Conservation (phyloP, 1,140 invertebrate genomes). For the Zaprionus capensis region DNA sequence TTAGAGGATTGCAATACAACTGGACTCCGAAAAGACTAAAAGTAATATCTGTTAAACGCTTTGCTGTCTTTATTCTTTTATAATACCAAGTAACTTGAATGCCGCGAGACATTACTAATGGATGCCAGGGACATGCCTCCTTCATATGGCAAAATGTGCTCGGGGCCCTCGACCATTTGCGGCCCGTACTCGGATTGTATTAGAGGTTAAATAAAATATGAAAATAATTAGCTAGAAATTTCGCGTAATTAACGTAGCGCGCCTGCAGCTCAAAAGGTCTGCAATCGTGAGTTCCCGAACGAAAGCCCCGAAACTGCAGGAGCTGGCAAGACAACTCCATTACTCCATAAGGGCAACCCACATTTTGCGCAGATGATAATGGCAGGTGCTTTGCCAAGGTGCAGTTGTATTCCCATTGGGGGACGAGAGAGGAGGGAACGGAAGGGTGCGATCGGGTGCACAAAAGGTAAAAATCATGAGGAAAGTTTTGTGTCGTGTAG, state of each 20-base stretch:
- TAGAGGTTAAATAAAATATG: conserved; percentile 49
- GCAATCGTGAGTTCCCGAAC: not conserved
- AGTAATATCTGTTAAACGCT: not conserved
- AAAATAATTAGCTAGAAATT: conserved; percentile 63
- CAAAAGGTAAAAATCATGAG: conserved; percentile 52
- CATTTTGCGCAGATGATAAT: conserved; percentile 50
- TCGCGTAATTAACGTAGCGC: conserved; percentile 50
- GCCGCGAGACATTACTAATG: conserved; percentile 17
- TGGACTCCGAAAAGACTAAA: not conserved
- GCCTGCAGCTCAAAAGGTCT: conserved; percentile 40
- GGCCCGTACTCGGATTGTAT: conserved; percentile 14
- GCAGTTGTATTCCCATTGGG: conserved; percentile 27
- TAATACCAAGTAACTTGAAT: conserved; percentile 14
- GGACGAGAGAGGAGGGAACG: conserved; percentile 11
- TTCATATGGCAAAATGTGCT: conserved; percentile 7
- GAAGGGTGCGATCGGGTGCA: conserved; percentile 12
- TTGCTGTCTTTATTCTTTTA: conserved; percentile 12
- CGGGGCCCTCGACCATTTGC: not conserved
- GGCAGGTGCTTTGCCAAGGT: conserved; percentile 55
- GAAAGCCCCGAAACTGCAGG: conserved; percentile 19
- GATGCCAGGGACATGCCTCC: conserved; percentile 28
- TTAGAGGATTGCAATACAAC: not conserved
- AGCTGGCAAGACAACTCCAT: conserved; percentile 65
- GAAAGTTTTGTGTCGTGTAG: conserved; percentile 51
- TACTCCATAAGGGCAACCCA: conserved; percentile 77